Conservation (phyloP, 2,888 invertebrate species). For the Erebia ligea region DNA sequence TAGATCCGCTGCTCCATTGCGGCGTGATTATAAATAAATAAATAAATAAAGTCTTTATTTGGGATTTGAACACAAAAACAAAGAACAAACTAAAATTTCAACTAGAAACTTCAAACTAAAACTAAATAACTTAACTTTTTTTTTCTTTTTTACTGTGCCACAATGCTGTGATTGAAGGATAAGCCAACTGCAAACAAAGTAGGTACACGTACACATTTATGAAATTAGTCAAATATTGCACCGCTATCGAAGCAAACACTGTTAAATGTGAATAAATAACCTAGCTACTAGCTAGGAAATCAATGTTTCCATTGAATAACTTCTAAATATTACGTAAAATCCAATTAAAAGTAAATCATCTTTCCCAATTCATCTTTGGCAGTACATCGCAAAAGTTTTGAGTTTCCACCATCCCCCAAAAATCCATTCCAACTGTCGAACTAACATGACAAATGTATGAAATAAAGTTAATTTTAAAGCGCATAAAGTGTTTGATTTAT, state of each 20-base stretch:
- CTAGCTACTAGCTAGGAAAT: no score
- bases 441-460: conserved; percentile 27
- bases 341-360: conserved; percentile 10
- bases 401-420: conserved; percentile 14
- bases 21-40: no score
- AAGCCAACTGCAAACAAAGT: no score
- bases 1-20: no score
- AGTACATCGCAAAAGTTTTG: conserved; percentile 10
- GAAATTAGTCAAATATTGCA: not conserved
- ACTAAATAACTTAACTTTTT: no score
- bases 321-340: not conserved
- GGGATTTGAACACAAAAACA: no score
- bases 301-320: not conserved
- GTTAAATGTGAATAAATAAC: not conserved
- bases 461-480: conserved; percentile 25
- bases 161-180: no score
- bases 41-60: no score
- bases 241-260: not conserved
- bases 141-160: no score
- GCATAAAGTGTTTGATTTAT: conserved; percentile 24
- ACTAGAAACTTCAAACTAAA: no score
- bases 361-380: conserved; percentile 2
- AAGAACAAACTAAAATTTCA: no score
- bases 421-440: conserved; percentile 36
- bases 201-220: no score